A percentile compares a stretch with the other conserved stretches of the same genome.
phyloP scores from a whole-genome alignment of 2,797 vertebrate genomes.

The Anguilla anguilla region DNA sequence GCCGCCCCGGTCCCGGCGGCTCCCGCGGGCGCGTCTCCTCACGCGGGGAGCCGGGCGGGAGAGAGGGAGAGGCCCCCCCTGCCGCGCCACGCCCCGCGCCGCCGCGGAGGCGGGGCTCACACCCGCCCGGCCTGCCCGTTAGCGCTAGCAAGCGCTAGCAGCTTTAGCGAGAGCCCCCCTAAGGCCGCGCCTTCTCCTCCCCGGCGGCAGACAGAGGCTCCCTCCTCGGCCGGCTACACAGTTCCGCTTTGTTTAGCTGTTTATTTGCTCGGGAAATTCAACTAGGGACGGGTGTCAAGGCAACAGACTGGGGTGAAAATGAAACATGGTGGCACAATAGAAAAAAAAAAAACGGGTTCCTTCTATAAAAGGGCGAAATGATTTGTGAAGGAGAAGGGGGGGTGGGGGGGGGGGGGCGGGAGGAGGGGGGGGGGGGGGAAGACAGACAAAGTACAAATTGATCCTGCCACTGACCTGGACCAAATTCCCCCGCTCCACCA shows the following conservation, averaged over 20 bases:
- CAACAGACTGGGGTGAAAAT: conserved; percentile 38
- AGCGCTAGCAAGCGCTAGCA: not conserved
- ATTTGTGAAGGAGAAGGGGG: conserved; percentile 29
- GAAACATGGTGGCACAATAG: conserved; percentile 32
- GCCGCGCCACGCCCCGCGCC: no score
- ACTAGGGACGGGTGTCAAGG: conserved; percentile 34
- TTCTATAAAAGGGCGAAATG: conserved; percentile 35
- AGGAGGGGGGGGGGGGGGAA: not conserved
- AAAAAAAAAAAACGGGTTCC: conserved; percentile 20
- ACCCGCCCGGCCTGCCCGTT: no score
- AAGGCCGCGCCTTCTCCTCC: not conserved
- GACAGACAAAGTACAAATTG: conserved; percentile 22
- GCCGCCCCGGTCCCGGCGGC: conserved; percentile 30
- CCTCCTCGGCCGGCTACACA: conserved; percentile 15
- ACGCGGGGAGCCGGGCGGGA: not conserved
- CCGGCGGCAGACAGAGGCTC: not conserved
- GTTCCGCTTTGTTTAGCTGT: conserved; percentile 39
- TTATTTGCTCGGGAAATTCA: conserved; percentile 42
- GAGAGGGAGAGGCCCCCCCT: not conserved
- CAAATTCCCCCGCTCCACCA: conserved; percentile 7
- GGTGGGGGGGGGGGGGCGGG: not conserved
- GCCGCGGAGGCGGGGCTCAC: no score
- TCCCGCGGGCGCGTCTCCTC: not conserved
- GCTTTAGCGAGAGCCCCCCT: not conserved
- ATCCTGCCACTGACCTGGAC: conserved; percentile 29